Evolutionary conservation across 35 echinoderm and acorn worm species (phyloP).

Genomic region (Holothuria glaberrima): DNA sequence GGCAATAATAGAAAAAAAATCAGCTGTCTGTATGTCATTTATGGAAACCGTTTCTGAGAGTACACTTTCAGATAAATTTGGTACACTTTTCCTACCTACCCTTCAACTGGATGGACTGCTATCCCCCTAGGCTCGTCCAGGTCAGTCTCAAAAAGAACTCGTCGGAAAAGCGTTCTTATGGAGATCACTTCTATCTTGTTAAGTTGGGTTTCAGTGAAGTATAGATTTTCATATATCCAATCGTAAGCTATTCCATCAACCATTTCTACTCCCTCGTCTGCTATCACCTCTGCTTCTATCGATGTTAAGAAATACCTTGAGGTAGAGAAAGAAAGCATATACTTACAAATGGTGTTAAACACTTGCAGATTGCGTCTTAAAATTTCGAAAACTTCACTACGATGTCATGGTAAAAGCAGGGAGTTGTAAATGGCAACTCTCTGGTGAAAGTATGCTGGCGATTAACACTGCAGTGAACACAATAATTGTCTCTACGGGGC

Average conservation of each 20-base stretch:
- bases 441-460: too few relatives aligned
- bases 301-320: constrained; percentile 18
- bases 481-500: too few relatives aligned
- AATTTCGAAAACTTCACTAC: too few relatives aligned
- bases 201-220: constrained; percentile 31
- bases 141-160: neutral
- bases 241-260: constrained; percentile 48
- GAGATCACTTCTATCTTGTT: constrained; percentile 34
- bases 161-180: neutral
- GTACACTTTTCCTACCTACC: neutral
- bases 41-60: too few relatives aligned
- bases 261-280: constrained; percentile 11
- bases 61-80: too few relatives aligned
- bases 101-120: constrained; percentile 14
- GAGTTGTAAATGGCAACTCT: too few relatives aligned
- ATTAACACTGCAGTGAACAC: too few relatives aligned
- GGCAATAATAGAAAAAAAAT: too few relatives aligned
- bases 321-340: neutral
- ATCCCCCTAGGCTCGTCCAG: constrained; percentile 53
- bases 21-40: too few relatives aligned
- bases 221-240: constrained; percentile 58
- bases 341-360: too few relatives aligned
- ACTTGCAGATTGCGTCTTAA: too few relatives aligned
- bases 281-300: neutral
- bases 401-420: too few relatives aligned